Base-by-base conservation (phyloP, 2,888 invertebrate species). In the Macaria liturata region DNA sequence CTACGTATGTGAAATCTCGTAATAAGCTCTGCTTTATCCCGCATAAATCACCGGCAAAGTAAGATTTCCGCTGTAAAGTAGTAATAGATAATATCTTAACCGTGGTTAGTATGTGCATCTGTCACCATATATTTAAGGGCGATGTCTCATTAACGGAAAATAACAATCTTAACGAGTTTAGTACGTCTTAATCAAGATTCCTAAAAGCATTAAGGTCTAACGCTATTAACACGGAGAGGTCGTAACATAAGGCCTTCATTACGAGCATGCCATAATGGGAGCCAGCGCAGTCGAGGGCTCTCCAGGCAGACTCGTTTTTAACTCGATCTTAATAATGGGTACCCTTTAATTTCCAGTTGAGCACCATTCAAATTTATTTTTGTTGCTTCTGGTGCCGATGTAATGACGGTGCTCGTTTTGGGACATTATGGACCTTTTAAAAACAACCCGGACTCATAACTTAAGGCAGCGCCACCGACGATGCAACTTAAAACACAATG, bases 231-330 rank as follows among this genome's bases (percentile, higher is more conserved):
- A 64, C 66, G 59, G 73, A 65, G 69, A 69, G 71, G 68, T 63
- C 62, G 62, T 65, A 80, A 80, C 81, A 79, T 76, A 78, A 80
- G 79, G 80, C 74, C 72, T 76, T 79, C 76, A 85, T 84, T 84
- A 86, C 76, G 76, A 72, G 74, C 75, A 75, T 75, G 76, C 63
- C 75, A 74, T 83, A 80, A 82, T 80, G 76, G 80, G 72, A 78
- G 72, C 74, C 54, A 51, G 45, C 43, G 52, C 76, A 80, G 72
- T 72, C 71, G 73, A 78, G 80, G 75, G 78, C 80, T 74, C 78
- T 80, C 71, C 78, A 82, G 78, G 80, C 79, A 80, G 72, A 78
- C 74, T 72, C 75, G 78, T 76, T 76, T 79, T 80, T 79, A 81
- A 80, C 76, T 80, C 71, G 70, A 78, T 81, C 81, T 81, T 82